phyloP scores from a whole-genome alignment of 2,797 vertebrate genomes.

The Megalops cyprinoides region DNA sequence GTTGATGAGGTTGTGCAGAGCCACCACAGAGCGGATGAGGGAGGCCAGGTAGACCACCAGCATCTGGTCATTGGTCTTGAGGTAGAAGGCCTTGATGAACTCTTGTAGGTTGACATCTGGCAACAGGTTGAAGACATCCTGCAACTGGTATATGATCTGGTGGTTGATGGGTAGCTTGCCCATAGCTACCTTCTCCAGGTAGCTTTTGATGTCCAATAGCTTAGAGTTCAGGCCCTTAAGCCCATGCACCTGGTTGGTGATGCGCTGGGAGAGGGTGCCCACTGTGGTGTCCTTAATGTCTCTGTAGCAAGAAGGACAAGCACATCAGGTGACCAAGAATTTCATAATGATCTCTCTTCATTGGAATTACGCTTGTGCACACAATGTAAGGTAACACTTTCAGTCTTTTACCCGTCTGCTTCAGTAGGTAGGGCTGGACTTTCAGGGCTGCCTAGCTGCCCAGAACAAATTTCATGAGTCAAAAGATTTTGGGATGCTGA shows the following conservation, averaged over 20 bases:
- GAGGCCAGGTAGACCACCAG: slow-evolving; percentile 97
- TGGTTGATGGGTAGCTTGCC: slow-evolving; percentile 98
- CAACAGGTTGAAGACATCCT: slow-evolving; percentile 96
- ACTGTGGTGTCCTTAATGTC: slow-evolving; percentile 99
- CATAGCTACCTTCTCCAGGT: slow-evolving; percentile 91
- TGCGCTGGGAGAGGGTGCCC: slow-evolving; percentile 94
- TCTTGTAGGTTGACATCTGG: slow-evolving; percentile 94
- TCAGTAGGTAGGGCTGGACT: too few relatives aligned
- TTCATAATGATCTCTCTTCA: not conserved
- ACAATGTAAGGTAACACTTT: not conserved
- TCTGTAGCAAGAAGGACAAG: slow-evolving; percentile 65
- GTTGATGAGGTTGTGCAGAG: slow-evolving; percentile 98
- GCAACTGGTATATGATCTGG: slow-evolving; percentile 98
- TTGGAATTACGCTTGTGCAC: not conserved
- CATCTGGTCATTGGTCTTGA: slow-evolving; percentile 99
- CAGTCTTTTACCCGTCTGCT: not conserved
- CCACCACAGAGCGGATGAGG: slow-evolving; percentile 94
- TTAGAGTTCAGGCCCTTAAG: slow-evolving; percentile 98
- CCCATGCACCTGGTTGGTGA: slow-evolving; percentile 98
- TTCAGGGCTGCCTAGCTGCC: too few relatives aligned
- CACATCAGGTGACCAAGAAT: not conserved
- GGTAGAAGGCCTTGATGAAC: slow-evolving; percentile 97
- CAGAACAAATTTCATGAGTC: too few relatives aligned
- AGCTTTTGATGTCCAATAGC: slow-evolving; percentile 93
- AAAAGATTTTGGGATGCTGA: too few relatives aligned